Conservation (phyloP, 2,113 vertebrate genomes). For the Chaetodon trifascialis region DNA sequence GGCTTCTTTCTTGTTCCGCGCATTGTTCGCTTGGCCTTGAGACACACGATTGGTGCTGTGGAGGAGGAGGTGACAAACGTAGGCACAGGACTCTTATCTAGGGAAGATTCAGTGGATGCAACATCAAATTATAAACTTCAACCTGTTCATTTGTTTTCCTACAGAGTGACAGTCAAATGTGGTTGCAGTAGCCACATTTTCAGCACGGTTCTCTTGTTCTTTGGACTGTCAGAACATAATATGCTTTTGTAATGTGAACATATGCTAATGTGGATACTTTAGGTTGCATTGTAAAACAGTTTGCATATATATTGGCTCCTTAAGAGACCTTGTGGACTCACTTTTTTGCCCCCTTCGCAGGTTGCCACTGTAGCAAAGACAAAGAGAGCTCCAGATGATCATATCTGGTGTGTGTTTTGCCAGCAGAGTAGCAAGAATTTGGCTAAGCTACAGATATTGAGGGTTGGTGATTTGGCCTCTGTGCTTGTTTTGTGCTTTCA, state of each 20-base stretch:
- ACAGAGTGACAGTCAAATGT: not conserved
- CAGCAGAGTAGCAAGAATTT: not conserved
- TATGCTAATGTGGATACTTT: not conserved
- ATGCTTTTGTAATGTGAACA: not conserved
- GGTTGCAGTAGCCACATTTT: not conserved
- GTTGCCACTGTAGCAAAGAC: not conserved
- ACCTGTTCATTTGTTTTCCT: conserved; percentile 12
- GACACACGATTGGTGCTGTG: conserved; percentile 32
- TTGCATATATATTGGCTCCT: not conserved
- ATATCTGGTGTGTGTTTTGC: not conserved
- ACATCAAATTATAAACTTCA: conserved; percentile 34
- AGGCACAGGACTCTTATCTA: conserved; percentile 24
- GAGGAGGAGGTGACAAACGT: conserved; percentile 35
- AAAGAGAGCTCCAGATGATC: not conserved
- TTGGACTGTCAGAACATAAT: too few relatives aligned
- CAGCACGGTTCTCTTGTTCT: not conserved
- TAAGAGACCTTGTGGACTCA: not conserved
- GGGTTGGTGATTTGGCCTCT: not conserved
- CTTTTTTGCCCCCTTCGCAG: not conserved
- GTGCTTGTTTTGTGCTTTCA: not conserved
- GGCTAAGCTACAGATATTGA: not conserved
- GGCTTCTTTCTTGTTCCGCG: conserved; percentile 51
- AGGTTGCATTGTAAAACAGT: not conserved
- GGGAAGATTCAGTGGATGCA: conserved; percentile 18
- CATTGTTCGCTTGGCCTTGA: conserved; percentile 40